These are phyloP conservation scores for Planiliza haematocheilus DNA, from an alignment of 2,113 vertebrate species.

Conservation along the genomic window DNA sequence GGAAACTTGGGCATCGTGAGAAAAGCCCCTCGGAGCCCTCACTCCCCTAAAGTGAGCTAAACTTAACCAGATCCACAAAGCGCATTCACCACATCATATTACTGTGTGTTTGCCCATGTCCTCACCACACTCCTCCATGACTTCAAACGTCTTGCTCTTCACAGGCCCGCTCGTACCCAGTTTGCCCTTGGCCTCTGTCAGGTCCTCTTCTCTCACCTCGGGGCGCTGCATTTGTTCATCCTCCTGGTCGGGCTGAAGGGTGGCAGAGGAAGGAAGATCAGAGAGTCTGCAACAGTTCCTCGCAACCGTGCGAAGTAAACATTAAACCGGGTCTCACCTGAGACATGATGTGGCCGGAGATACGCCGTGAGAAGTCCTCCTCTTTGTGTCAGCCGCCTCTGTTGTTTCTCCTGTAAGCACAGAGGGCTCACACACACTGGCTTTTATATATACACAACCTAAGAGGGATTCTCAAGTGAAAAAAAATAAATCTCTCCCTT, in stretches of 20 bases:
- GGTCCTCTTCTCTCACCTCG: slow-evolving; percentile 90
- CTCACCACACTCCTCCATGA: slow-evolving; percentile 95
- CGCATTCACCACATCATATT: too few relatives aligned
- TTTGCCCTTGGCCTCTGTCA: slow-evolving; percentile 86
- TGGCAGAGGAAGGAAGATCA: neutral
- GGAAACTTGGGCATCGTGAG: slow-evolving; percentile 74
- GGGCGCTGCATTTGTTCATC: slow-evolving; percentile 87
- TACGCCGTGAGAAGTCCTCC: slow-evolving; percentile 10
- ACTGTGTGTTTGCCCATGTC: too few relatives aligned
- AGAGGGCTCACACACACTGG: slow-evolving; percentile 23
- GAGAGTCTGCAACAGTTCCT: neutral
- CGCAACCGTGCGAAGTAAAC: neutral
- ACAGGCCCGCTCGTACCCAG: slow-evolving; percentile 84
- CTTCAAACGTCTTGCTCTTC: slow-evolving; percentile 95
- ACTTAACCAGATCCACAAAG: slow-evolving; percentile 14
- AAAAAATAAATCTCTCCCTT: slow-evolving; percentile 58
- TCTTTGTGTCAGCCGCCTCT: slow-evolving; percentile 21
- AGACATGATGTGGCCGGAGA: slow-evolving; percentile 71
- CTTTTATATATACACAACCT: slow-evolving; percentile 33
- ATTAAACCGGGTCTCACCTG: slow-evolving; percentile 61
- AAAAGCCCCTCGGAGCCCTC: slow-evolving; percentile 30
- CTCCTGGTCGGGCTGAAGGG: slow-evolving; percentile 61
- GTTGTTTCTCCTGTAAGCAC: slow-evolving; percentile 10
- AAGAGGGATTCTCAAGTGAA: slow-evolving; percentile 46
- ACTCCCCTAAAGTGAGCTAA: slow-evolving; percentile 6